Percentiles rank a stretch among this genome's conserved stretches.
phyloP scores from a whole-genome alignment of 2,113 vertebrate species.

The Hassar affinis region DNA sequence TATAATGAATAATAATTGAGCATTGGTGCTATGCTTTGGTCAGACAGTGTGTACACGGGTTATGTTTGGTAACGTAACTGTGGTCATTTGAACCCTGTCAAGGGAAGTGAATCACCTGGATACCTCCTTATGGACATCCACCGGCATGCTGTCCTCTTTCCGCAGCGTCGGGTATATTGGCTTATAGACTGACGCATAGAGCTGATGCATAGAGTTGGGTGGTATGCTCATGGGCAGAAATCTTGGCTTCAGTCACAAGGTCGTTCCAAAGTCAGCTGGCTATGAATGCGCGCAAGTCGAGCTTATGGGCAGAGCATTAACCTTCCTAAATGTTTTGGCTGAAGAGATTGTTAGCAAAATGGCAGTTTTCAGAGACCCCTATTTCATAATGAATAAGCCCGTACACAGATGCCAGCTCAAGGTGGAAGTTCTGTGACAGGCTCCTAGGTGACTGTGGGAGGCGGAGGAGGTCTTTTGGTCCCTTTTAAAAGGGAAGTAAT shows the following conservation, averaged over 20 bases:
- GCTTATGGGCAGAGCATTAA: background rate
- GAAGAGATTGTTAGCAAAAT: background rate
- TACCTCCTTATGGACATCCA: background rate
- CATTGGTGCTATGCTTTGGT: background rate
- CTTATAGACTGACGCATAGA: no score
- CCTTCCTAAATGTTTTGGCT: background rate
- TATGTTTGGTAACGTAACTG: background rate
- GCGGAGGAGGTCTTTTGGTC: no score
- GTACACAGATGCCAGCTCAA: background rate
- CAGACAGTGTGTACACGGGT: background rate
- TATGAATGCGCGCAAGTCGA: background rate
- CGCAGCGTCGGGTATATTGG: no score
- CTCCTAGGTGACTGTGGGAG: background rate
- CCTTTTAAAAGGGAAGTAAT: background rate
- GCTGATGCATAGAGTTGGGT: background rate
- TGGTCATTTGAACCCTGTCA: background rate
- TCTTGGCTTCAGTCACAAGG: background rate
- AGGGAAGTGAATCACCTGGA: background rate
- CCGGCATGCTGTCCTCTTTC: background rate
- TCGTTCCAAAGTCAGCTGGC: background rate
- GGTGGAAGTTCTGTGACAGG: slow-evolving; percentile 11
- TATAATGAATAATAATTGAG: background rate
- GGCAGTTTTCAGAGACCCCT: background rate
- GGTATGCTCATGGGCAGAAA: background rate
- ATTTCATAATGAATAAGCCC: background rate